Base-by-base conservation (phyloP, 1,140 invertebrate species). In the Eurosta solidaginis region DNA sequence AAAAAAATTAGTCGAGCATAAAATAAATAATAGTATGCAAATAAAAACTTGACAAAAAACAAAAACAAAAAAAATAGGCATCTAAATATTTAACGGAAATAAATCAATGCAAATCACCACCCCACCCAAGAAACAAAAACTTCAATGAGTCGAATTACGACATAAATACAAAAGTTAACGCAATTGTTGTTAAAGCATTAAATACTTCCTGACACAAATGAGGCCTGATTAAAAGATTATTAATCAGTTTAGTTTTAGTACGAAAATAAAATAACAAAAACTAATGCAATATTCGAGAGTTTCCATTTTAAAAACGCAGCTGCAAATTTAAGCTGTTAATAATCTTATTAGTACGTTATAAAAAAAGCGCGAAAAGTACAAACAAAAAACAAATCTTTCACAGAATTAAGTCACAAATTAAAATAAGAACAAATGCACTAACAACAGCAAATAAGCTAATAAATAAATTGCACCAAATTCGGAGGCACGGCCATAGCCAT, bases 331-430 rank as follows among this genome's bases (percentile, higher is more conserved):
- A 27, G 14, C 2, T 59, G 12, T 33, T 17, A 17, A 33, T 17
- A 33, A 27, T 7, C 27, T 2, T 52, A 27, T 52, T 5, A 52
- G 49, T 52, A 12, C 27, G 12, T 49, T 49, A 17, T 3, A 3
- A 25, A 4, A 52, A 3, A 27, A 25, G 50, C 9, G 29, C 12
- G n/a, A 29, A 59, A 6, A n/a, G n/a, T n/a, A n/a, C n/a, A n/a
- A n/a, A n/a, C n/a, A n/a, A 59, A 17, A 68, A 3, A 22, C 27
- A 36, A 22, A 12, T 68, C 29, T 40, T 68, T 42, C 59, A 29
- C 36, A 20, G 59, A 68, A 68, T 68, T 40, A 68, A 68, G 36
- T 9, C n/a, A 68, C 59, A 68, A 68, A 68, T 68, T 68, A 68
- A 68, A 68, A 20, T 40, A 42, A 5, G 27, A 22, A n/a, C 27